Conservation (phyloP, 2,113 vertebrate genomes). For the Gila orcuttii region DNA sequence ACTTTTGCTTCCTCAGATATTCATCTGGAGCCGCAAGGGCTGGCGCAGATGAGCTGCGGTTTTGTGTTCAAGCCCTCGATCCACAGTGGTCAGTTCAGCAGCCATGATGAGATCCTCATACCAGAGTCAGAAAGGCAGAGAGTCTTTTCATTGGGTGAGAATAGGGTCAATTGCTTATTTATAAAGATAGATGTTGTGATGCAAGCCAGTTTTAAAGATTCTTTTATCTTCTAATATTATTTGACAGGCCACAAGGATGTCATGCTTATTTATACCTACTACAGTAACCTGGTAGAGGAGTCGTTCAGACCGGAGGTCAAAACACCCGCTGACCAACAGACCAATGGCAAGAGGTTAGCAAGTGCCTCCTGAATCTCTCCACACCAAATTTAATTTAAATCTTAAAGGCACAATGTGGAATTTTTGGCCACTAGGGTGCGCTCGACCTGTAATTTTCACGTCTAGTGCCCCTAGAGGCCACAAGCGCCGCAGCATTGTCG, state of each 20-base stretch:
- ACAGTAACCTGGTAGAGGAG: constrained; percentile 69
- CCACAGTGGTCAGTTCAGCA: constrained; percentile 49
- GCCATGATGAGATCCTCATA: constrained; percentile 72
- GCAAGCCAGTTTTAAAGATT: too few species aligned
- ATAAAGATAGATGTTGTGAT: neutral
- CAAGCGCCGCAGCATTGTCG: too few species aligned
- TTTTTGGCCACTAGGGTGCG: too few species aligned
- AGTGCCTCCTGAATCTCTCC: neutral
- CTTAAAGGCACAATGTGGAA: too few species aligned
- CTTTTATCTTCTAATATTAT: neutral
- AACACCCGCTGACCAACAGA: neutral
- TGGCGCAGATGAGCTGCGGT: constrained; percentile 64
- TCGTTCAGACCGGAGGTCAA: constrained; percentile 45
- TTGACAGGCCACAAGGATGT: constrained; percentile 71
- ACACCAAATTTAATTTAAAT: neutral
- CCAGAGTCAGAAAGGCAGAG: constrained; percentile 74
- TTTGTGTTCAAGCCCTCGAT: constrained; percentile 71
- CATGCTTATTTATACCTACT: constrained; percentile 76
- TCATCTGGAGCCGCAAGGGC: constrained; percentile 66
- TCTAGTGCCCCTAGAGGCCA: too few species aligned
- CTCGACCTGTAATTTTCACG: too few species aligned
- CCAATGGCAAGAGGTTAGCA: constrained; percentile 35
- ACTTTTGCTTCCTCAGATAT: constrained; percentile 65
- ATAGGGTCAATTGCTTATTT: neutral
- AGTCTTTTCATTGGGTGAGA: constrained; percentile 69